These are phyloP conservation scores for Amitus sp. DNA, from an alignment of 2,888 invertebrate species.

Conservation along the genomic window DNA sequence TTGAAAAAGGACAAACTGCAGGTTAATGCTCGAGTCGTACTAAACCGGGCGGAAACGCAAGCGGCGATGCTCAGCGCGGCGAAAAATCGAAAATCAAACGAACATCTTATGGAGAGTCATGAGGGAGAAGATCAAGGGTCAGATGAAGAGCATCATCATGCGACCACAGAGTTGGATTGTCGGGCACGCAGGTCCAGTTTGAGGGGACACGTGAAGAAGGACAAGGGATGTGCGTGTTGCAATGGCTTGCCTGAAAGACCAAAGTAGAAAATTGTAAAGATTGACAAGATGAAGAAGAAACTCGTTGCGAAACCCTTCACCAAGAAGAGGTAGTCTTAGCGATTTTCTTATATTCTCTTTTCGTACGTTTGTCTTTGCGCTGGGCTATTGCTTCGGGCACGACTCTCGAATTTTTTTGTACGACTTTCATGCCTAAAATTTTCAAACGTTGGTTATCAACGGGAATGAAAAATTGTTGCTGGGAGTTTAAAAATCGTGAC, in stretches of 20 bases:
- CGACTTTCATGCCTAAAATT: too few species aligned
- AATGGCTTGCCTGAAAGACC: slow-evolving; percentile 70
- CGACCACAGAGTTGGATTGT: slow-evolving; percentile 53
- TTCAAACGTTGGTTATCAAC: too few species aligned
- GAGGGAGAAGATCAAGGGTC: slow-evolving; percentile 56
- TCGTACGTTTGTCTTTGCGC: not conserved
- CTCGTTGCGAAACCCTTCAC: slow-evolving; percentile 51
- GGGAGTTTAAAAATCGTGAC: too few species aligned
- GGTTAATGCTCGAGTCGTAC: slow-evolving; percentile 54
- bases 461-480: too few species aligned
- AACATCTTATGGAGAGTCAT: slow-evolving; percentile 48
- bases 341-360: slow-evolving; percentile 23
- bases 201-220: slow-evolving; percentile 71
- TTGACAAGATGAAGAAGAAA: slow-evolving; percentile 58
- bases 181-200: slow-evolving; percentile 64
- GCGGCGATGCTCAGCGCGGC: slow-evolving; percentile 35
- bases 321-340: slow-evolving; percentile 65
- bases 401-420: not conserved
- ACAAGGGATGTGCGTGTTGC: slow-evolving; percentile 71
- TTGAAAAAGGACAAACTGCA: slow-evolving; percentile 55
- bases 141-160: slow-evolving; percentile 55
- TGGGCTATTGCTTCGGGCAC: not conserved
- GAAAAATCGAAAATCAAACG: slow-evolving; percentile 49
- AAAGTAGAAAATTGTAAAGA: slow-evolving; percentile 64
- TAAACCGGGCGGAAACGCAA: slow-evolving; percentile 55